Conservation (phyloP, 2,113 vertebrate species). For the Hippoglossus stenolepis region DNA sequence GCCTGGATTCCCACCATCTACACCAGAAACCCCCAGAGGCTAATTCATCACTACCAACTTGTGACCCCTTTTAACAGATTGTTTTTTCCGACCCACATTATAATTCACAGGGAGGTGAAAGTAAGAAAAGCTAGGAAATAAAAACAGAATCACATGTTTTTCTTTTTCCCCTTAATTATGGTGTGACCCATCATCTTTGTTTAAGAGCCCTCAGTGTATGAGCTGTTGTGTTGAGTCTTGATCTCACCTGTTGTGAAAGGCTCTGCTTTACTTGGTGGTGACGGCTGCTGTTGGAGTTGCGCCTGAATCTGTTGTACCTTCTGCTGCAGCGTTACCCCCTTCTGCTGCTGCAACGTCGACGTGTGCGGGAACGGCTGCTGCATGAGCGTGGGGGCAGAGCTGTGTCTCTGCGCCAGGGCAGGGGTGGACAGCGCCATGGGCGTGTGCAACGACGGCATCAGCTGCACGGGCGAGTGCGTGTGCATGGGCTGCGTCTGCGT, state of each 20-base stretch:
- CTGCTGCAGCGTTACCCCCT: conserved; percentile 56
- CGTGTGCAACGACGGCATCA: conserved; percentile 81
- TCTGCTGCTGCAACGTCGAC: conserved; percentile 57
- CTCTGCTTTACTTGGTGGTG: conserved; percentile 64
- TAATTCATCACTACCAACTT: too few relatives aligned
- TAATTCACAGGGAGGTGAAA: too few relatives aligned
- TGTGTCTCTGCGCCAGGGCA: conserved; percentile 72
- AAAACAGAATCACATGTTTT: too few relatives aligned
- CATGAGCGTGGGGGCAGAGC: conserved; percentile 44
- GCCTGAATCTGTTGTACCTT: conserved; percentile 66
- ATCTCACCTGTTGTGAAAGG: conserved; percentile 65
- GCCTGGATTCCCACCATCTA: too few relatives aligned
- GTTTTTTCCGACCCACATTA: too few relatives aligned
- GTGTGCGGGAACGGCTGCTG: conserved; percentile 50
- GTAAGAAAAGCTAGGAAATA: too few relatives aligned
- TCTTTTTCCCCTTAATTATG: too few relatives aligned
- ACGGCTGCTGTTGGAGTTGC: conserved; percentile 68
- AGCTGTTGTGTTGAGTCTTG: not conserved
- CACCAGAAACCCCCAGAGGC: too few relatives aligned
- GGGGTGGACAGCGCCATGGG: conserved; percentile 79
- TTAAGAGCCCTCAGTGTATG: not conserved
- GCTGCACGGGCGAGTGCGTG: conserved; percentile 82
- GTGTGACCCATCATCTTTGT: not conserved
- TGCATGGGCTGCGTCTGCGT: conserved; percentile 77
- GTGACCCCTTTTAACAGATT: too few relatives aligned